A percentile compares a stretch with the other conserved stretches of the same genome.
These are phyloP conservation scores for Pseudococcus longispinus DNA, from an alignment of 2,888 invertebrate genomes.

Conservation along the genomic window DNA sequence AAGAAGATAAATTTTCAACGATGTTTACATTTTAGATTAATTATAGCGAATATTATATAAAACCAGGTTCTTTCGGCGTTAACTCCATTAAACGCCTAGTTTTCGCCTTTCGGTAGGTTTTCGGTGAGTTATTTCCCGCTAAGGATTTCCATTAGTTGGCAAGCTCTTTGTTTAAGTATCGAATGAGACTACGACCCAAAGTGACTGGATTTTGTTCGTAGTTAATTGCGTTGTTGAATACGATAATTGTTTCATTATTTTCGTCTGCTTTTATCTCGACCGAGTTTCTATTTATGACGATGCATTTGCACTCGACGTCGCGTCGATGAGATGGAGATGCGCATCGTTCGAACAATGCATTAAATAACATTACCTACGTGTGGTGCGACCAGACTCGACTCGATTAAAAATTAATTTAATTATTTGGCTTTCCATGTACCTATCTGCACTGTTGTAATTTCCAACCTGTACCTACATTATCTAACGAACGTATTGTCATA, in stretches of 20 bases:
- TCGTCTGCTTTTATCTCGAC: background rate
- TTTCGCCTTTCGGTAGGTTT: background rate
- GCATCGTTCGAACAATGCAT: background rate
- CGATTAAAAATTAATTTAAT: background rate
- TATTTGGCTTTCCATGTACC: background rate
- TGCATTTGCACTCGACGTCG: background rate
- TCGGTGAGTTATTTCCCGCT: background rate
- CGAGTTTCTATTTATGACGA: background rate
- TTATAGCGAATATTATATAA: slow-evolving; percentile 5
- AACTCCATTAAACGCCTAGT: background rate
- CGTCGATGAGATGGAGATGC: background rate
- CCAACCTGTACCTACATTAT: background rate
- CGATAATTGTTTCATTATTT: background rate
- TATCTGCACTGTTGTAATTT: background rate
- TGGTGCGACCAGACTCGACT: background rate
- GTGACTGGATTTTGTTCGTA: background rate
- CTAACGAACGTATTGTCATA: background rate
- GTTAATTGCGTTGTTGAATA: background rate
- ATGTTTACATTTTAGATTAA: slow-evolving; percentile 26
- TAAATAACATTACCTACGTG: background rate
- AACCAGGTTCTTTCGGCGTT: background rate
- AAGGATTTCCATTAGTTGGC: background rate
- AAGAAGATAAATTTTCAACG: background rate
- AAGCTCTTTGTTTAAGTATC: background rate
- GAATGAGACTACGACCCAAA: background rate